phyloP scores from a whole-genome alignment of 2,888 invertebrate genomes.

The Drosophila percnosoma region DNA sequence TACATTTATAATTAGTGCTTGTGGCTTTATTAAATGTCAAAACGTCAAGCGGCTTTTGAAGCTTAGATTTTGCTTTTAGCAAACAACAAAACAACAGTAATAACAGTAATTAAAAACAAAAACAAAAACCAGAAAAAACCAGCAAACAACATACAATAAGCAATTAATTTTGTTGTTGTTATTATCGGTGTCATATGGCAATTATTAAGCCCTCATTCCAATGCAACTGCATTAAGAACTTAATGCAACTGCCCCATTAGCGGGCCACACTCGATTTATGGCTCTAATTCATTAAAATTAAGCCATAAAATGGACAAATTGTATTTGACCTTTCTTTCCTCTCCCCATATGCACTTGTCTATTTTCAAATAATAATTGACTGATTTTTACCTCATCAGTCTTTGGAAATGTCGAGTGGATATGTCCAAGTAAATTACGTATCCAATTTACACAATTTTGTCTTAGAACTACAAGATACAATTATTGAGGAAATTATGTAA shows the following conservation, averaged over 20 bases:
- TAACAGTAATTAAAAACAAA: conserved; percentile 15
- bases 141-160: conserved; percentile 20
- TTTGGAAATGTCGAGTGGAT: not conserved
- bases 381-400: not conserved
- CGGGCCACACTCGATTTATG: conserved; percentile 4
- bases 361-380: not conserved
- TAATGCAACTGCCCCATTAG: conserved; percentile 19
- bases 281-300: conserved; percentile 3
- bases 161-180: conserved; percentile 15
- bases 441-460: not conserved
- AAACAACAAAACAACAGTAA: conserved; percentile 8
- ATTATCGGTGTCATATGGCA: conserved; percentile 27
- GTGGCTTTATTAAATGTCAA: conserved; percentile 59
- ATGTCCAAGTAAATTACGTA: not conserved
- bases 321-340: not conserved
- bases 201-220: conserved; percentile 46
- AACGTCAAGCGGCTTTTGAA: conserved; percentile 47
- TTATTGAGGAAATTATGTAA: not conserved
- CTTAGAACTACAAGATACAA: not conserved
- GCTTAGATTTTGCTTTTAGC: conserved; percentile 53
- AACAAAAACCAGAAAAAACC: conserved; percentile 1
- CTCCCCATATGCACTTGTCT: not conserved
- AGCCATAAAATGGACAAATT: not conserved
- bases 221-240: conserved; percentile 24
- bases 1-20: conserved; percentile 23